These are phyloP conservation scores for Geotria australis DNA, from an alignment of 2,797 vertebrate species.

Conservation along the genomic window DNA sequence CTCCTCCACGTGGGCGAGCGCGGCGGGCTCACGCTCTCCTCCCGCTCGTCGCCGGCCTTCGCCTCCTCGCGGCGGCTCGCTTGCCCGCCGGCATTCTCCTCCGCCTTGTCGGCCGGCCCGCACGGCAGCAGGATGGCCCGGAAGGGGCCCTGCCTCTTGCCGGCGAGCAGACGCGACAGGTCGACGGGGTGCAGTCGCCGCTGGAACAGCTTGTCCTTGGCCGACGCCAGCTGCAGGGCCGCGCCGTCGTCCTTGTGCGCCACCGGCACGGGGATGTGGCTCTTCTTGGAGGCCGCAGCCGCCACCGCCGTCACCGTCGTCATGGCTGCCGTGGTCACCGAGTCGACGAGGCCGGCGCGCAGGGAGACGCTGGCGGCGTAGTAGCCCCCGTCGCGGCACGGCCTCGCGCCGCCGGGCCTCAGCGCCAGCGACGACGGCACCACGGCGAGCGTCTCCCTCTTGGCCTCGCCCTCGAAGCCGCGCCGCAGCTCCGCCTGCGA, in stretches of 20 bases:
- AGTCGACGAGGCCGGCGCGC: too few species aligned
- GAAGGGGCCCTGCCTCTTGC: background rate
- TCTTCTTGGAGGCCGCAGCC: background rate
- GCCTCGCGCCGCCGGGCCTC: background rate
- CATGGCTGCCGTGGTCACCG: too few species aligned
- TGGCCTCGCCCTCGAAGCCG: background rate
- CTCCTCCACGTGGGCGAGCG: background rate
- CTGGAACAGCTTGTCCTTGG: background rate
- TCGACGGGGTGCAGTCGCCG: background rate
- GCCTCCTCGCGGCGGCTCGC: background rate
- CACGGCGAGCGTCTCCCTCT: background rate
- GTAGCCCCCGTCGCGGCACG: too few species aligned
- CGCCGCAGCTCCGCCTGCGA: background rate
- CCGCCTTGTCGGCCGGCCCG: background rate
- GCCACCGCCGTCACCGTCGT: too few species aligned
- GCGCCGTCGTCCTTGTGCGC: background rate
- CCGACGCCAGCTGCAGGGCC: background rate
- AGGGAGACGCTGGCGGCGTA: too few species aligned
- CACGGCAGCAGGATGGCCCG: background rate
- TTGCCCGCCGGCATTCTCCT: background rate
- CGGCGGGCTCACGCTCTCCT: background rate
- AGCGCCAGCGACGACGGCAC: background rate
- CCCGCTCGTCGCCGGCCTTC: background rate
- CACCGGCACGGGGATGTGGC: background rate
- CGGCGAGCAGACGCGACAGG: background rate